Conservation (phyloP, 2,888 invertebrate genomes). For the Hirudinaria manillensis region DNA sequence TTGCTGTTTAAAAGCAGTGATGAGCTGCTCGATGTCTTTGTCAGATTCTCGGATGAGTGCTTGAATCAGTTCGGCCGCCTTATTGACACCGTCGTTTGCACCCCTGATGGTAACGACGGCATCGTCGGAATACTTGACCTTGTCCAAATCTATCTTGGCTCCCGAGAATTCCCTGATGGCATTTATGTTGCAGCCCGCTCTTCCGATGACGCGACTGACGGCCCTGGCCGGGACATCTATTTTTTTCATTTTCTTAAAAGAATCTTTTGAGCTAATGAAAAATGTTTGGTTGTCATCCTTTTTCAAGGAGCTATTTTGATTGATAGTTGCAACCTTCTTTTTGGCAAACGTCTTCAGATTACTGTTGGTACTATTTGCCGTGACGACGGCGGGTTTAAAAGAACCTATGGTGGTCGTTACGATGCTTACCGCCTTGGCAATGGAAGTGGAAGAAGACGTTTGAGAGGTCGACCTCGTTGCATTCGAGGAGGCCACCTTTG, state of each 20-base stretch:
- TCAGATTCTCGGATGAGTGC: slow-evolving; percentile 91
- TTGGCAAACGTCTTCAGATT: slow-evolving; percentile 15
- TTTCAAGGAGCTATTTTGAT: not conserved
- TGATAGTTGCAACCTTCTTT: slow-evolving; percentile 9
- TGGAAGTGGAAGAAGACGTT: not conserved
- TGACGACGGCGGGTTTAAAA: not conserved
- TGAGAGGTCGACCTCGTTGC: not conserved
- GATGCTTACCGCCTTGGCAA: not conserved
- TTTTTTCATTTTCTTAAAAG: slow-evolving; percentile 73
- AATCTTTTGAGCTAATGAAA: slow-evolving; percentile 88
- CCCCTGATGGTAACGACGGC: slow-evolving; percentile 93
- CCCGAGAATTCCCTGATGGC: slow-evolving; percentile 92
- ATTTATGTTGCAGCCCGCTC: slow-evolving; percentile 95
- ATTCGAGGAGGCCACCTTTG: not conserved
- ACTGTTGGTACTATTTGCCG: not conserved
- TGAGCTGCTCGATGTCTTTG: slow-evolving; percentile 47
- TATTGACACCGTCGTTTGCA: slow-evolving; percentile 80
- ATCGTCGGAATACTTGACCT: slow-evolving; percentile 62
- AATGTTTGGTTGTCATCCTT: slow-evolving; percentile 19
- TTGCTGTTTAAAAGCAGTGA: slow-evolving; percentile 34
- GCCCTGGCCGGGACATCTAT: slow-evolving; percentile 88
- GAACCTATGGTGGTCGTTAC: not conserved
- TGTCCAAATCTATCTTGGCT: slow-evolving; percentile 96
- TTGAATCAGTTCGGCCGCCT: slow-evolving; percentile 82
- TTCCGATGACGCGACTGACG: slow-evolving; percentile 91